Conservation (phyloP, 2,888 invertebrate genomes). For the Caenorhabditis doughertyi region DNA sequence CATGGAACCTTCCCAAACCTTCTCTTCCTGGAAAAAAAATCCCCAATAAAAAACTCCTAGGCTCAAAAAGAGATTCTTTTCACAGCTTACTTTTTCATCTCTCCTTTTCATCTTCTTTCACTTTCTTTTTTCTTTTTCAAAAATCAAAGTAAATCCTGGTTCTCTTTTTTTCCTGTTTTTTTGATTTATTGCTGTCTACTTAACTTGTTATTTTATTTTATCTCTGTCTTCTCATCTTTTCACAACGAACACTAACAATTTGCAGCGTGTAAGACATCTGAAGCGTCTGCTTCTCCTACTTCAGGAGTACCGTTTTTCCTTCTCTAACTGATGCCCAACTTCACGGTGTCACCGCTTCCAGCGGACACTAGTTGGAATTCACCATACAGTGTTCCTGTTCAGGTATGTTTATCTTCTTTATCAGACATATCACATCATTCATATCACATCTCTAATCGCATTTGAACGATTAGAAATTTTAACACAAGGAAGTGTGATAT, state of each 20-base stretch:
- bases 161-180: slow-evolving; percentile 8
- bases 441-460: neutral
- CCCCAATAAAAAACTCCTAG: slow-evolving; percentile 14
- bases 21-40: too few relatives aligned
- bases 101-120: slow-evolving; percentile 18
- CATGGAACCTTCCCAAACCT: slow-evolving; percentile 25
- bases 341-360: slow-evolving; percentile 41
- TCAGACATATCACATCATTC: neutral
- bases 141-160: slow-evolving; percentile 28
- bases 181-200: slow-evolving; percentile 53
- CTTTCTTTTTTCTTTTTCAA: slow-evolving; percentile 6
- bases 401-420: slow-evolving; percentile 56
- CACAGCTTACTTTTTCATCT: slow-evolving; percentile 8
- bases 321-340: slow-evolving; percentile 52
- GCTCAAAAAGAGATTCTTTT: slow-evolving; percentile 2
- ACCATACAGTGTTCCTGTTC: slow-evolving; percentile 71
- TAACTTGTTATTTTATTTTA: slow-evolving; percentile 26
- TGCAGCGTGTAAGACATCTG: slow-evolving; percentile 20
- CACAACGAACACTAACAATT: neutral
- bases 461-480: slow-evolving; percentile 2
- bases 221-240: slow-evolving; percentile 6
- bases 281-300: slow-evolving; percentile 13
- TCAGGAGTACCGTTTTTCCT: neutral
- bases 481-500: slow-evolving; percentile 27
- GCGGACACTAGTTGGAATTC: slow-evolving; percentile 72